These are phyloP conservation scores for Pygmarrhopalites habei DNA, from an alignment of 1,140 invertebrate species.

Conservation along the genomic window DNA sequence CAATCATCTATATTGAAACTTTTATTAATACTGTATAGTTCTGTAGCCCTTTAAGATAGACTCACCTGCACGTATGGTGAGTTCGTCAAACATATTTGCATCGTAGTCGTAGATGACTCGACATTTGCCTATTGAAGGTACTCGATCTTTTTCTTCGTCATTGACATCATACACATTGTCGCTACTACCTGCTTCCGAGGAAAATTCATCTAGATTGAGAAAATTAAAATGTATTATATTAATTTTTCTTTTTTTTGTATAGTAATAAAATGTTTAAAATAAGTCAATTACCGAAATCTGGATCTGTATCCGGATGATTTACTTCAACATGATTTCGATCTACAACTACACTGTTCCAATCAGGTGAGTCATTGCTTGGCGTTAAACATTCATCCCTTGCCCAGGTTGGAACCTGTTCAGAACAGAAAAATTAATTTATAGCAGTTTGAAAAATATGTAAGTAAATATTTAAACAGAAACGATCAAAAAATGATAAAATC, in stretches of 20 bases:
- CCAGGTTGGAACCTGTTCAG: slow-evolving; percentile 68
- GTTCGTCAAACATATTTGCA: slow-evolving; percentile 79
- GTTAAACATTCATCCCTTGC: slow-evolving; percentile 54
- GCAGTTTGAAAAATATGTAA: too few species aligned
- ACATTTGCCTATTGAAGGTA: slow-evolving; percentile 56
- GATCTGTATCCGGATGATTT: slow-evolving; percentile 61
- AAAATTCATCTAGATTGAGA: slow-evolving; percentile 58
- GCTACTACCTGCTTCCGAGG: slow-evolving; percentile 55
- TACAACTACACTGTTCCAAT: slow-evolving; percentile 63
- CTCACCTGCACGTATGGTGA: slow-evolving; percentile 67
- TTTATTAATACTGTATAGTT: too few species aligned
- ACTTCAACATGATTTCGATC: slow-evolving; percentile 58
- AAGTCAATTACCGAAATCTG: slow-evolving; percentile 65
- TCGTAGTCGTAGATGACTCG: slow-evolving; percentile 79
- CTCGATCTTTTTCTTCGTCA: slow-evolving; percentile 44
- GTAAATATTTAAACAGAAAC: too few species aligned
- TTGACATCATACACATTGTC: slow-evolving; percentile 31
- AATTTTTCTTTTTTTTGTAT: too few species aligned
- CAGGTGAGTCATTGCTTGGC: slow-evolving; percentile 42
- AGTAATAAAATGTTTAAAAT: background rate
- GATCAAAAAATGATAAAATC: too few species aligned
- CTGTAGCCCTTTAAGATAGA: too few species aligned
- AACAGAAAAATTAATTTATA: slow-evolving; percentile 5
- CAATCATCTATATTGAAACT: too few species aligned
- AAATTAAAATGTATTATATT: background rate